These are phyloP conservation scores for Deroplatys truncata DNA, from an alignment of 2,888 invertebrate species.

Conservation along the genomic window DNA sequence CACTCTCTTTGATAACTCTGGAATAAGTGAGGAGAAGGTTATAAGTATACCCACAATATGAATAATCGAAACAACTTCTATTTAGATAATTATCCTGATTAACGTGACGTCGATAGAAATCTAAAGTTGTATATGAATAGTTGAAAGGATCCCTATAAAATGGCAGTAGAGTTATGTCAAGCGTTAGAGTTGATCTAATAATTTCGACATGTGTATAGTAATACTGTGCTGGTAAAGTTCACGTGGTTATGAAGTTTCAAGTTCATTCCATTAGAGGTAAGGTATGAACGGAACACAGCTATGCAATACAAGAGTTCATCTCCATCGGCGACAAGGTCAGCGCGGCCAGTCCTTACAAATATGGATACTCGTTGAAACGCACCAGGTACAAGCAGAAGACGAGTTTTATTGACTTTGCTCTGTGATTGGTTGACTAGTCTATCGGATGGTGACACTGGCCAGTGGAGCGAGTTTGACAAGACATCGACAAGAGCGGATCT, in stretches of 20 bases:
- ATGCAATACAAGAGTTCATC: neutral
- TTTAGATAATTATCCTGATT: too few species aligned
- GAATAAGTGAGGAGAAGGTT: too few species aligned
- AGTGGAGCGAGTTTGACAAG: neutral
- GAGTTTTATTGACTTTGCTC: neutral
- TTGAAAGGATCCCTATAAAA: too few species aligned
- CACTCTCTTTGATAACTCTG: too few species aligned
- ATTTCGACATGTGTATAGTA: too few species aligned
- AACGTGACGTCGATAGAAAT: too few species aligned
- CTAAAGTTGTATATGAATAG: too few species aligned
- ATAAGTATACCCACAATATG: too few species aligned
- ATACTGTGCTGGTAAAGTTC: too few species aligned
- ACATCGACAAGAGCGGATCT: neutral
- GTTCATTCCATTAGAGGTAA: neutral
- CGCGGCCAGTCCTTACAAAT: neutral
- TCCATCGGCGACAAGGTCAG: neutral
- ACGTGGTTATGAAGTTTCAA: neutral
- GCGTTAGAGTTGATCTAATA: too few species aligned
- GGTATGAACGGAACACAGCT: neutral
- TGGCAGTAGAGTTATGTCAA: too few species aligned
- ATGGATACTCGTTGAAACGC: neutral
- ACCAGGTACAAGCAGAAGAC: neutral
- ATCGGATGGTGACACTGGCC: neutral
- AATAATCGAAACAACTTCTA: too few species aligned
- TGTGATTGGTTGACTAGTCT: neutral